Base-by-base conservation (phyloP, 2,113 vertebrate genomes). In the Caloenas nicobarica region DNA sequence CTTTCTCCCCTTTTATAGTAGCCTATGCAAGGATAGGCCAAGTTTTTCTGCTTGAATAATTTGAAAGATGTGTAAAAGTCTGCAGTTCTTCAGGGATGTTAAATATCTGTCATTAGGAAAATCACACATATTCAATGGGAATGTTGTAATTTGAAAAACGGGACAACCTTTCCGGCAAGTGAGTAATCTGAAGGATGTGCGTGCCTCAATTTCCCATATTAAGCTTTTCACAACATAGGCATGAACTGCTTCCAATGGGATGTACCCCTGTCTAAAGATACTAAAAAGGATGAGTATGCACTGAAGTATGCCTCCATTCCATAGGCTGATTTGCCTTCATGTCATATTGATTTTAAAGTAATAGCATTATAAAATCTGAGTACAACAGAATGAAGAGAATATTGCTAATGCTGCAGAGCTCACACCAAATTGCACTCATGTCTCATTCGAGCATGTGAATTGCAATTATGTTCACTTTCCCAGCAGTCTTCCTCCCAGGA, bases 291-390 rank as follows among this genome's bases (percentile, higher is more conserved):
- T 31, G 46, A 65, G 56, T 9, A 53, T 83, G 46, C 46, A 87
- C 50, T 81, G 51, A 89, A 86, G 15, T 46, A 36, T 22, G 21
- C 26, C 58, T 90, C 42, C 38, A 69, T 86, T 74, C 72, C 77
- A 60, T 7, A 69, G 71, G 62, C 5, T 86, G 76, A 94, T 74
- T 74, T 68, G 42, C 38, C 34, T 92, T 93, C 72, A 25, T 33
- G 34, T 73, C 53, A 42, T 33, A 84, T 56, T 79, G 69, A 86
- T 74, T 92, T 86, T 79, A 58, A 83, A 84, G 53, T 84, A 89
- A 91, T 9, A 34, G n/a, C 86, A 89, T 81, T 89, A 79, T 81
- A 78, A 86, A 91, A 66, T 66, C 87, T 89, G 51, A 81, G 73
- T 79, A 60, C 34, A 91, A 66, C 17, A 53, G 53, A 84, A 86